These are phyloP conservation scores for Ceraclea dissimilis DNA, from an alignment of 2,888 invertebrate species.

Conservation along the genomic window DNA sequence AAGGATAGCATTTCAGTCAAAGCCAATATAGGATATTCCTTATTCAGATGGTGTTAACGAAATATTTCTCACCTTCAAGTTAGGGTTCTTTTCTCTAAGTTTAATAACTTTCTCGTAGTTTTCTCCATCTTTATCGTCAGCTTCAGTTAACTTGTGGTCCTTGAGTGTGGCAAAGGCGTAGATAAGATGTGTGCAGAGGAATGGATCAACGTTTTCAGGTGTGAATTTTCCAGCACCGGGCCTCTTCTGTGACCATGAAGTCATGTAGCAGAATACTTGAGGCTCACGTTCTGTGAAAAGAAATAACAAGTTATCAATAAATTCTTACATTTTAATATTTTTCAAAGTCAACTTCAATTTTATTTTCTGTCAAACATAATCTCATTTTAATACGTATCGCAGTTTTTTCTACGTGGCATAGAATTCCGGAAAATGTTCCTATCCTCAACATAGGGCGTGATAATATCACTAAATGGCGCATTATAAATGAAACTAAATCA, in stretches of 20 bases:
- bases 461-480: no score
- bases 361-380: no score
- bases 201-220: slow-evolving; percentile 82
- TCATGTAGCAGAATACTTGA: slow-evolving; percentile 90
- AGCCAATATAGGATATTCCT: background rate
- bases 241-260: slow-evolving; percentile 93
- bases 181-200: slow-evolving; percentile 88
- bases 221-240: slow-evolving; percentile 81
- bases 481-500: no score
- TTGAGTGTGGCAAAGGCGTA: slow-evolving; percentile 91
- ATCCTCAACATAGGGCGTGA: no score
- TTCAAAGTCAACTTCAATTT: no score
- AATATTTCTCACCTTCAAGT: slow-evolving; percentile 60
- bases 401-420: no score
- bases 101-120: slow-evolving; percentile 81
- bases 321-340: no score
- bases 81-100: slow-evolving; percentile 80
- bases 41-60: background rate
- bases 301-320: background rate
- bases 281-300: slow-evolving; percentile 64
- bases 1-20: slow-evolving; percentile 12
- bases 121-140: slow-evolving; percentile 73
- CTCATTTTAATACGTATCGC: no score
- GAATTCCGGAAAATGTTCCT: no score
- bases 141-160: slow-evolving; percentile 74